A percentile compares a stretch with the other conserved stretches of the same genome.
Evolutionary conservation across 2,888 invertebrate genomes (phyloP).

Genomic region (Rhodophaea formosa): DNA sequence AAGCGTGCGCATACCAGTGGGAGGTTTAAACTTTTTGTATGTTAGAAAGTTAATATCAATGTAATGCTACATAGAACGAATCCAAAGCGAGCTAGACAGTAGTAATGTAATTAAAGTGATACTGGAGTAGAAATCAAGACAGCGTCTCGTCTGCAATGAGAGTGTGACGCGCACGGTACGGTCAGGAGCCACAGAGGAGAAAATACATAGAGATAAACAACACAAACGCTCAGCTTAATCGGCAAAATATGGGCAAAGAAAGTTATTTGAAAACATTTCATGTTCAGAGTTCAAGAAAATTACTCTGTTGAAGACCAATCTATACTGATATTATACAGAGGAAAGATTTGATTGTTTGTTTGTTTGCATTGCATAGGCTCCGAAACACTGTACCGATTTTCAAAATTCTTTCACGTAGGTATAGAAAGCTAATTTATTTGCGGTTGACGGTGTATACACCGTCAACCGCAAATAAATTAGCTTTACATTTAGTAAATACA

Average conservation of each 20-base stretch:
- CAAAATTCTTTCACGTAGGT: too few species aligned
- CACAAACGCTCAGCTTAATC: background rate
- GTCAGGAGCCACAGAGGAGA: slow-evolving; percentile 18
- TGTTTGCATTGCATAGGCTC: too few species aligned
- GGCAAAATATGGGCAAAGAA: background rate
- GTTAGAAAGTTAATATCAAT: slow-evolving; percentile 5
- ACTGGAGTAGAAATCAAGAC: slow-evolving; percentile 19
- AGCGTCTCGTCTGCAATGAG: slow-evolving; percentile 45
- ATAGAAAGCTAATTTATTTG: too few species aligned
- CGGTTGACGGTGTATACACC: too few species aligned
- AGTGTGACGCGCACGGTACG: slow-evolving; percentile 45
- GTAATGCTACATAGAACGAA: background rate
- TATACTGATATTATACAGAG: too few species aligned
- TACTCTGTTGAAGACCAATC: too few species aligned
- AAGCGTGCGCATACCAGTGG: background rate
- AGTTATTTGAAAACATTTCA: too few species aligned
- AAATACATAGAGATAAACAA: background rate
- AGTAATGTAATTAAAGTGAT: slow-evolving; percentile 12
- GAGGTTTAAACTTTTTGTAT: background rate
- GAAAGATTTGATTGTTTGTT: too few species aligned
- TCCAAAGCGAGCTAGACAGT: slow-evolving; percentile 1
- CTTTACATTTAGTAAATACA: too few species aligned
- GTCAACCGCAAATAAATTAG: too few species aligned
- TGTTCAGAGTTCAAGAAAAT: too few species aligned
- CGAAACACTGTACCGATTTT: too few species aligned